These are phyloP conservation scores for Struthio camelus DNA, from an alignment of 2,113 vertebrate genomes.

Conservation along the genomic window DNA sequence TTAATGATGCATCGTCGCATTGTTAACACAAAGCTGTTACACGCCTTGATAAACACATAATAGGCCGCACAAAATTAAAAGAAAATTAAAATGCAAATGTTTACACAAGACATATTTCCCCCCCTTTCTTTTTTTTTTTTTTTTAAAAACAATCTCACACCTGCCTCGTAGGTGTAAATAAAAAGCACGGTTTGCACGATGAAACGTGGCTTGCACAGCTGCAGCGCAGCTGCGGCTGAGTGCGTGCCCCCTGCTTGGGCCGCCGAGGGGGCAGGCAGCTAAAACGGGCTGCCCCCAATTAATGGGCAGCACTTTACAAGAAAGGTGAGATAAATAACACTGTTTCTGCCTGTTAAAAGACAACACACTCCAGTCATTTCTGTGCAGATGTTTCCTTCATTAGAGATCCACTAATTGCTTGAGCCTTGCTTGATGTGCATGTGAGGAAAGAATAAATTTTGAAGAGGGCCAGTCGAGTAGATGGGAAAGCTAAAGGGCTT, in stretches of 20 bases:
- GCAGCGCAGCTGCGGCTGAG: no score
- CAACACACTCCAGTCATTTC: neutral
- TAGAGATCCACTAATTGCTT: neutral
- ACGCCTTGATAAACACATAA: conserved; percentile 67
- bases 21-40: conserved; percentile 76
- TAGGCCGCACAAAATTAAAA: conserved; percentile 69
- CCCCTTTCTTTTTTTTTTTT: neutral
- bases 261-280: neutral
- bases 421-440: neutral
- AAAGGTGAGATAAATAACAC: neutral
- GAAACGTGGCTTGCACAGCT: neutral
- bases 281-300: neutral
- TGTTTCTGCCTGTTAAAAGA: neutral
- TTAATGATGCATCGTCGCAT: conserved; percentile 62
- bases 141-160: neutral
- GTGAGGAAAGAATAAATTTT: neutral
- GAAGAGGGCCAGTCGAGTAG: neutral
- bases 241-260: neutral
- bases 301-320: neutral
- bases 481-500: neutral
- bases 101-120: conserved; percentile 42
- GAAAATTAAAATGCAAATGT: conserved; percentile 77
- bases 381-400: neutral
- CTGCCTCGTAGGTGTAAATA: neutral
- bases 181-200: neutral